Evolutionary conservation across 2,797 vertebrate genomes (phyloP), one percentile per base, ranked within the genome.

Genomic region (Menidia menidia): DNA sequence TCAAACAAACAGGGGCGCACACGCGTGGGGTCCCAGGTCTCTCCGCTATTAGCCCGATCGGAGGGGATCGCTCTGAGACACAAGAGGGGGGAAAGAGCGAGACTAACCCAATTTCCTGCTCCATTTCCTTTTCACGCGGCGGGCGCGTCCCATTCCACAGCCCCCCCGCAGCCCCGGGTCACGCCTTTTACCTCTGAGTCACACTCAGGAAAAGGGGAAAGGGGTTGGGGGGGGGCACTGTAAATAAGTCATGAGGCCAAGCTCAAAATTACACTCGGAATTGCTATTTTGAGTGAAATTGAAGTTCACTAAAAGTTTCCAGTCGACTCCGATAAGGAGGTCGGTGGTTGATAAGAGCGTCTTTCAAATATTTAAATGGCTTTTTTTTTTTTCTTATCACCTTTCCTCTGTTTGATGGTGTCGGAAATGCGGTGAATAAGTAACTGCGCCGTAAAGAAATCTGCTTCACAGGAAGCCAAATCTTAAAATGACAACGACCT

Each of bases 81-180:
- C 80, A 71, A 75, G 78, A 84, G 80, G 86, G 80, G 88, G 88
- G 90, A 90, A 83, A 25, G 82, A 85, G 87, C 54, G 71, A 93
- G 80, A 89, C 93, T 93, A 93, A 94, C 92, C 92, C 88, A 93
- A 93, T 95, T 94, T 94, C 91, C 87, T 93, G 93, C 93, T 94
- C 93, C 93, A 94, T 94, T 95, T 94, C 91, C 83, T 89, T 87
- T 89, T 90, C 83, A 82, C 61, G 74, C 81, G 60, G 73, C 64
- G 56, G 77, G 75, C 61, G 64, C 80, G 69, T 91, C 86, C 88
- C 81, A 86, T 89, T 88, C 89, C 89, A 72, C 55, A 78, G 79
- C 81, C 78, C 78, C 73, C 86, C 85, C 65, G 31, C 63, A 84
- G 82, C 85, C 85, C 39, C 35, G 77, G 90, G 92, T 93, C 89